Conservation (phyloP, 2,888 invertebrate genomes). For the Oligia fasciuncula region DNA sequence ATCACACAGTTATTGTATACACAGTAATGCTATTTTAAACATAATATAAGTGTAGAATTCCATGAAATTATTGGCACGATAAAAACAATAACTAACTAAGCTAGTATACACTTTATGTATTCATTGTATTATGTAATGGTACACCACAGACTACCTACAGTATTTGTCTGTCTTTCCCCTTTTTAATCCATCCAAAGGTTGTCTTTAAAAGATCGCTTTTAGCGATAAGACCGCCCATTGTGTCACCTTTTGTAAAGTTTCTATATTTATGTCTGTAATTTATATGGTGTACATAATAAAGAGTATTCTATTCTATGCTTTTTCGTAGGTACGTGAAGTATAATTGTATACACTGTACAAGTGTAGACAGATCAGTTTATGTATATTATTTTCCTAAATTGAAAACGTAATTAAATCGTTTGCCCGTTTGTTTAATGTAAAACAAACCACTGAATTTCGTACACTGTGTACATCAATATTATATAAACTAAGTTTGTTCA, state of each 20-base stretch:
- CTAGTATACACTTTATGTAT: not conserved
- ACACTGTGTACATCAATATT: conserved; percentile 13
- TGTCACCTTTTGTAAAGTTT: too few species aligned
- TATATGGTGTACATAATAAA: too few species aligned
- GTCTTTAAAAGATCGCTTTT: too few species aligned
- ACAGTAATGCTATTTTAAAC: too few species aligned
- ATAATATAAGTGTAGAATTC: not conserved
- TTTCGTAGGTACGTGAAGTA: not conserved
- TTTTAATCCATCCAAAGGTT: too few species aligned
- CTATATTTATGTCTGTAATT: too few species aligned
- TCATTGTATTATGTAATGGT: too few species aligned
- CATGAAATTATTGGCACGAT: not conserved
- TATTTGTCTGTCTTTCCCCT: too few species aligned
- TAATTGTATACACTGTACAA: not conserved
- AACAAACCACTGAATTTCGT: conserved; percentile 8
- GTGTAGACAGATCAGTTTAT: not conserved
- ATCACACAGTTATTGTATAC: too few species aligned
- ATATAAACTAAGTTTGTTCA: conserved; percentile 17
- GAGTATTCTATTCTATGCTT: not conserved
- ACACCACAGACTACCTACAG: too few species aligned
- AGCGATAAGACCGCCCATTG: too few species aligned
- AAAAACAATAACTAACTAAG: not conserved
- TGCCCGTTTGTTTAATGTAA: conserved; percentile 5
- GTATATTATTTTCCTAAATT: not conserved
- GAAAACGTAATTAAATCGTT: not conserved